Evolutionary conservation across 2,113 vertebrate genomes (phyloP).

Genomic region (Falcunculus frontatus): DNA sequence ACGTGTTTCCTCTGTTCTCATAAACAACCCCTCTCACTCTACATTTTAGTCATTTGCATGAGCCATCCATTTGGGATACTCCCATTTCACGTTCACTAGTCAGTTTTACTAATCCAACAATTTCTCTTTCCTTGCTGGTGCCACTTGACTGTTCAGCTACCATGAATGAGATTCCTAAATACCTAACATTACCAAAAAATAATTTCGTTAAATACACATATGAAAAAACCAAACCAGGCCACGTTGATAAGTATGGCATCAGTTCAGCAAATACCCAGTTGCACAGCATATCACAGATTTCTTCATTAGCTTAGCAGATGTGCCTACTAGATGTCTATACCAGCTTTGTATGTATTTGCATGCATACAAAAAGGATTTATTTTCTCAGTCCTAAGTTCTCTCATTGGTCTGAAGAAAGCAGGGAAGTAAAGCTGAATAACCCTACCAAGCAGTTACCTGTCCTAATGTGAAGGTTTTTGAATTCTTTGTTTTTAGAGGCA

Average conservation of each 20-base stretch:
- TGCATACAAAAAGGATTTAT: neutral
- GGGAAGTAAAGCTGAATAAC: neutral
- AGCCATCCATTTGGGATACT: neutral
- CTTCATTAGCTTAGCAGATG: neutral
- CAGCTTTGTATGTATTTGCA: neutral
- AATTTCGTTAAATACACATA: neutral
- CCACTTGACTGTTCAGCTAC: neutral
- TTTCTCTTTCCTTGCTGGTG: neutral
- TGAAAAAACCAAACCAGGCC: neutral
- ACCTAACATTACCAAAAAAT: neutral
- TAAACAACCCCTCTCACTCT: neutral
- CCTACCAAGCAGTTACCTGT: neutral
- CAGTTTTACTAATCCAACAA: neutral
- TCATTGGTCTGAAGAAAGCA: neutral
- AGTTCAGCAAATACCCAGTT: neutral
- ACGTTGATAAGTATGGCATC: neutral
- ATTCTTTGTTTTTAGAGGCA: neutral
- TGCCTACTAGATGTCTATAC: neutral
- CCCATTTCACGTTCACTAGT: neutral
- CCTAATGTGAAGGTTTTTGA: neutral
- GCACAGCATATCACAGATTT: neutral
- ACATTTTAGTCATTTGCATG: neutral
- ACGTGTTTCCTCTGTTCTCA: neutral
- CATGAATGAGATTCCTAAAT: neutral
- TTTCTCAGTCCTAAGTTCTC: neutral